Evolutionary conservation across 2,888 invertebrate genomes (phyloP), one percentile per base, ranked within the genome.

Genomic region (Acronicta alni): DNA sequence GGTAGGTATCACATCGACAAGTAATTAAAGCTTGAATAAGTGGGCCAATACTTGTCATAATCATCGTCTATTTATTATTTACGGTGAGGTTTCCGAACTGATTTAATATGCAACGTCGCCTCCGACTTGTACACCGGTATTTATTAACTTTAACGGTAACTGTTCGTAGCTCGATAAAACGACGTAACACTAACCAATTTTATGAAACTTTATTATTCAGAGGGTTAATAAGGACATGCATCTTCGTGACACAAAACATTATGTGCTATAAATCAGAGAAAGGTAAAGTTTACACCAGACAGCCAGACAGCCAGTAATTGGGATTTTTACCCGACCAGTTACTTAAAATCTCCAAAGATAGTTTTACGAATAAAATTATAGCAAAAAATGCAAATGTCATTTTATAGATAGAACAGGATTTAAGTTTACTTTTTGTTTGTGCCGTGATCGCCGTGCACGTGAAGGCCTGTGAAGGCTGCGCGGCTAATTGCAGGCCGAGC

Each of bases 401-500:
- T 88, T 88, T 91, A 89, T 88, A 89, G 87, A 89, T 89, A 89
- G 86, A 89, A 91, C 92, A 91, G 90, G 92, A 91, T 91, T 90
- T 87, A 84, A 74, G 85, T 84, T 78, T 67, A 83, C 86, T 91
- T 92, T 91, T 93, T 90, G 88, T 86, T 81, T 80, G 80, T 80
- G 84, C 83, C 77, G 85, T 83, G 89, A 85, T 86, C 85, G 89
- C 72, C 53, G 75, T 76, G 85, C 82, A 88, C 90, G 91, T 87
- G 92, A 89, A 88, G 90, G 90, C 90, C 87, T 89, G 89, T 85
- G 92, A 92, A 92, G 93, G 93, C 88, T 91, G 85, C 82, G 80
- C 89, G 84, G 93, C 93, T 94, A 94, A 94, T 93, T 94, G 92
- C 93, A 81, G 88, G 84, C 86, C 84, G 86, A 89, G 90, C 90